Conservation (phyloP, 1,140 invertebrate genomes). For the Orius laevigatus region DNA sequence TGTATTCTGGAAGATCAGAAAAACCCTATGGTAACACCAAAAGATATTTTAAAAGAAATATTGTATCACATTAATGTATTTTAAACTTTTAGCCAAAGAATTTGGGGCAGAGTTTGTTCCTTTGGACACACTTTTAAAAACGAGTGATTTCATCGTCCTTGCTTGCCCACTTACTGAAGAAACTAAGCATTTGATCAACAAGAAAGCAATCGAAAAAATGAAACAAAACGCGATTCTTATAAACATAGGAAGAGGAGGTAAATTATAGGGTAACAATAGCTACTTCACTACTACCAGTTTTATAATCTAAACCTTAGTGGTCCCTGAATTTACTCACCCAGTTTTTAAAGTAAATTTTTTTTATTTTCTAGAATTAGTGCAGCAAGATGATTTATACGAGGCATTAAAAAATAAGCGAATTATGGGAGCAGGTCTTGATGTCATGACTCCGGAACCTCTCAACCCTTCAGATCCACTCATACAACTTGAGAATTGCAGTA, state of each 20-base stretch:
- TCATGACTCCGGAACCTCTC: slow-evolving; percentile 76
- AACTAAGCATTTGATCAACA: slow-evolving; percentile 55
- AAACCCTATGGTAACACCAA: slow-evolving; percentile 27
- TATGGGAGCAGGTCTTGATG: slow-evolving; percentile 75
- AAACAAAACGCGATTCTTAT: slow-evolving; percentile 59
- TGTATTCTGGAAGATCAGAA: slow-evolving; percentile 49
- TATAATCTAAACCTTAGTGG: too few species aligned
- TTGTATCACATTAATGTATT: too few species aligned
- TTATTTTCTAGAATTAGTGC: slow-evolving; percentile 38
- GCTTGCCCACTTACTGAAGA: slow-evolving; percentile 49
- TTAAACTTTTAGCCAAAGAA: slow-evolving; percentile 34
- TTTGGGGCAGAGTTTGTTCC: slow-evolving; percentile 49
- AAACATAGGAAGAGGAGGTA: slow-evolving; percentile 58
- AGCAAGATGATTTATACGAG: slow-evolving; percentile 55
- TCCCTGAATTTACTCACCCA: too few species aligned
- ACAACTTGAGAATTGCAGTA: slow-evolving; percentile 60
- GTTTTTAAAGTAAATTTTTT: too few species aligned
- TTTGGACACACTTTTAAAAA: slow-evolving; percentile 45
- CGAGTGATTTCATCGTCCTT: slow-evolving; percentile 63
- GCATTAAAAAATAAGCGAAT: slow-evolving; percentile 56
- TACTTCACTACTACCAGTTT: too few species aligned
- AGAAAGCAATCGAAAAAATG: slow-evolving; percentile 55
- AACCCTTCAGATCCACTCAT: slow-evolving; percentile 58
- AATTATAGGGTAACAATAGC: too few species aligned
- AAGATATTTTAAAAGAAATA: too few species aligned